These are phyloP conservation scores for Coecobrya sp. DNA, from an alignment of 2,888 invertebrate species.

Conservation along the genomic window DNA sequence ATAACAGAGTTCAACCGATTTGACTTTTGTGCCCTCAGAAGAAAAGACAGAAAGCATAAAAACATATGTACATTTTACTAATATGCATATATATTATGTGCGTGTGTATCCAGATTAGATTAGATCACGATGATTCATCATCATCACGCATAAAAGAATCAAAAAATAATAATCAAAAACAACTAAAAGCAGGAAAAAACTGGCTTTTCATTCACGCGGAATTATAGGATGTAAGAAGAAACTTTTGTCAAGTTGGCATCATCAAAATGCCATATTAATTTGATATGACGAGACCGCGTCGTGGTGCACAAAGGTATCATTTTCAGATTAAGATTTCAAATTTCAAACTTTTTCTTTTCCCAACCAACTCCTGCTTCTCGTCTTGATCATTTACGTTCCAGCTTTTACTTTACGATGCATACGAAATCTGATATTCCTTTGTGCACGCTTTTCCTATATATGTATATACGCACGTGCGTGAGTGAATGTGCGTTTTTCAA, in stretches of 20 bases:
- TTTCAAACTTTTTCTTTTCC: slow-evolving; percentile 10
- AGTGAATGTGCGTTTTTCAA: not conserved
- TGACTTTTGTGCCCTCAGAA: slow-evolving; percentile 30
- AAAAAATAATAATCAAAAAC: slow-evolving; percentile 19
- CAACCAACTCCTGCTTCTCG: not conserved
- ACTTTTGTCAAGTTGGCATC: slow-evolving; percentile 27
- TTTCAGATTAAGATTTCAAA: slow-evolving; percentile 33
- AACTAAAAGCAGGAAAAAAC: slow-evolving; percentile 22
- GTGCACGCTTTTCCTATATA: not conserved
- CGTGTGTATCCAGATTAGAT: slow-evolving; percentile 50
- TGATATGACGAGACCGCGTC: not conserved
- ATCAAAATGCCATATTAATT: slow-evolving; percentile 17
- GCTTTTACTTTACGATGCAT: slow-evolving; percentile 37
- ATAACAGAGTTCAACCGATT: slow-evolving; percentile 43
- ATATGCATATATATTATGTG: slow-evolving; percentile 7
- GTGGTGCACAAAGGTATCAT: not conserved
- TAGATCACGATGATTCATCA: slow-evolving; percentile 40
- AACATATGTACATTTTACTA: no score
- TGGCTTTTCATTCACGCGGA: slow-evolving; percentile 53
- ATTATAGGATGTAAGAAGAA: not conserved
- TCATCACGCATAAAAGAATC: slow-evolving; percentile 28
- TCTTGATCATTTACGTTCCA: slow-evolving; percentile 34
- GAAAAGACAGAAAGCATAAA: not conserved
- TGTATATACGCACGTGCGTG: slow-evolving; percentile 51
- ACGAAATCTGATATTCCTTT: not conserved